These are phyloP conservation scores for Anniella stebbinsi DNA, from an alignment of 2,797 vertebrate genomes.

Conservation along the genomic window DNA sequence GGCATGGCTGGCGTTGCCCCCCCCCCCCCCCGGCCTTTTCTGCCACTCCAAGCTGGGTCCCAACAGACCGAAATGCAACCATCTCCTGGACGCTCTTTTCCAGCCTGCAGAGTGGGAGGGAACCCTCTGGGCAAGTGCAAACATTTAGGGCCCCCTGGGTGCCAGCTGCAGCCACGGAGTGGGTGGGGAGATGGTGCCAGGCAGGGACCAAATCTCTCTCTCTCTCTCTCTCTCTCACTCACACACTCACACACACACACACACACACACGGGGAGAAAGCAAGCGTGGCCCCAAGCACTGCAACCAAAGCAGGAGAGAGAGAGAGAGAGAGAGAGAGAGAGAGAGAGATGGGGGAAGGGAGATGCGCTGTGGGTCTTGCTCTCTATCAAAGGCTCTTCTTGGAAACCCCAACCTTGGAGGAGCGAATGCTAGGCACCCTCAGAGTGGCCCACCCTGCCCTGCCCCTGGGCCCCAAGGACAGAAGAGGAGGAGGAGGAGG, in stretches of 20 bases:
- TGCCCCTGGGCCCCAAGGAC: not conserved
- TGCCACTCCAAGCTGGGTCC: too few species aligned
- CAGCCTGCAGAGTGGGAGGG: too few species aligned
- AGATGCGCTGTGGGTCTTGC: not conserved
- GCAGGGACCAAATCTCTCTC: too few species aligned
- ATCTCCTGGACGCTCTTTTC: not conserved
- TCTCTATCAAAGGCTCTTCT: not conserved
- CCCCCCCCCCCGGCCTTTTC: too few species aligned
- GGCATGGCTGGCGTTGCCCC: too few species aligned
- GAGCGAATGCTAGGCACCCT: too few species aligned
- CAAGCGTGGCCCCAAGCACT: not conserved
- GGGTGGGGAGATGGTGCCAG: not conserved
- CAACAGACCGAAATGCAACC: not conserved
- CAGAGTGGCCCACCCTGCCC: not conserved
- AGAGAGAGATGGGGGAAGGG: too few species aligned
- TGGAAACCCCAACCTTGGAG: not conserved
- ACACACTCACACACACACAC: too few species aligned
- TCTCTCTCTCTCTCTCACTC: too few species aligned
- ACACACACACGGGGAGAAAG: too few species aligned
- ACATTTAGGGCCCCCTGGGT: too few species aligned
- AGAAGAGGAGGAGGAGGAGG: constrained; percentile 42
- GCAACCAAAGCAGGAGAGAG: not conserved
- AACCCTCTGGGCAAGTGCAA: not conserved
- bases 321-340: not conserved
- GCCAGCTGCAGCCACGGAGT: too few species aligned